Conservation (phyloP, 1,140 invertebrate species). For the Mesaphorura yosii region DNA sequence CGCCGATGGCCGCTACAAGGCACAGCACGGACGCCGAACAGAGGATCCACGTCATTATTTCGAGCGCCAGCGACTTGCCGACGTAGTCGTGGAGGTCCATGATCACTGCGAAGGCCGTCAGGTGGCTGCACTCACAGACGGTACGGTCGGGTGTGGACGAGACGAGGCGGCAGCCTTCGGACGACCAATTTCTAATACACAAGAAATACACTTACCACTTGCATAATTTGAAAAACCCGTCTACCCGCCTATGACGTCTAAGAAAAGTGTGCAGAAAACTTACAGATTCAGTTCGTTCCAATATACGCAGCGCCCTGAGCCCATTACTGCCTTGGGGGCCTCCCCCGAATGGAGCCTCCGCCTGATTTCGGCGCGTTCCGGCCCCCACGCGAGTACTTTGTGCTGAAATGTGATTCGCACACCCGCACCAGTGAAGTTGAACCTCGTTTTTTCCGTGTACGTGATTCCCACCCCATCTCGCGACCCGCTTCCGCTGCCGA, state of each 20-base stretch:
- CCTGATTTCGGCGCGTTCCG: background rate
- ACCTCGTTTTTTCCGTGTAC: too few species aligned
- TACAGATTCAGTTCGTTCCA: background rate
- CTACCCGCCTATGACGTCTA: background rate
- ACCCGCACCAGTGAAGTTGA: background rate
- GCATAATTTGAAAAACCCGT: too few species aligned
- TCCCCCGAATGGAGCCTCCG: conserved; percentile 1
- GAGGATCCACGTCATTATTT: conserved; percentile 45
- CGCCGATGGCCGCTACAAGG: conserved; percentile 43
- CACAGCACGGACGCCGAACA: conserved; percentile 48
- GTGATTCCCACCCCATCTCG: too few species aligned
- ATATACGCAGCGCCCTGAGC: background rate
- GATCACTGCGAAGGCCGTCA: conserved; percentile 50
- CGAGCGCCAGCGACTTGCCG: conserved; percentile 35
- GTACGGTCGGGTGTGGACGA: conserved; percentile 41
- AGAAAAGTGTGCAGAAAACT: background rate
- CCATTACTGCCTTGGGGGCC: background rate
- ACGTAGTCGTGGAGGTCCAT: conserved; percentile 39
- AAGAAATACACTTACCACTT: background rate
- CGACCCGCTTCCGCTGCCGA: too few species aligned
- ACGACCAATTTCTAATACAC: conserved; percentile 26
- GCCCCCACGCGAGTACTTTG: background rate
- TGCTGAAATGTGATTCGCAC: background rate
- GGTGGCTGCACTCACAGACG: conserved; percentile 46
- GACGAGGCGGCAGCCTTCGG: conserved; percentile 40